Evolutionary conservation across 2,113 vertebrate genomes (phyloP).

Genomic region (Solea solea): DNA sequence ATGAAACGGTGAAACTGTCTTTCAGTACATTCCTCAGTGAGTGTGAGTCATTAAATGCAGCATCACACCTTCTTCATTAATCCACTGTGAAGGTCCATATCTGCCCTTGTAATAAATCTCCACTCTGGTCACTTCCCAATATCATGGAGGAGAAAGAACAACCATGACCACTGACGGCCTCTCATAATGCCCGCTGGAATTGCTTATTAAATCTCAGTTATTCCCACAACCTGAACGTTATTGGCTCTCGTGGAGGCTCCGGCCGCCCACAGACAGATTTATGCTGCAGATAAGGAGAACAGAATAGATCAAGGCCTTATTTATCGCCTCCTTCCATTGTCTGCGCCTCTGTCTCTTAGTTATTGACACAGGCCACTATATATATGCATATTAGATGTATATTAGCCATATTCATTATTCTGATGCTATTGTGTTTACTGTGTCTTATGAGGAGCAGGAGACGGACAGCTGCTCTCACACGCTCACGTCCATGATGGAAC

Average conservation of each 20-base stretch:
- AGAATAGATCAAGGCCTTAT: constrained; percentile 48
- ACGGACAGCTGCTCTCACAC: constrained; percentile 48
- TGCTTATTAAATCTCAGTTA: constrained; percentile 60
- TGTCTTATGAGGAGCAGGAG: constrained; percentile 55
- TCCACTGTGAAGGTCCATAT: constrained; percentile 13
- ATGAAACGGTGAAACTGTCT: neutral
- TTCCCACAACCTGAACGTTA: constrained; percentile 58
- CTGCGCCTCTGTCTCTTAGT: constrained; percentile 19
- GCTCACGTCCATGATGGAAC: constrained; percentile 22
- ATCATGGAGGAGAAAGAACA: constrained; percentile 30
- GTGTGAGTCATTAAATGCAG: constrained; percentile 30
- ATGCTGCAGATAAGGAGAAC: constrained; percentile 38
- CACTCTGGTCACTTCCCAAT: constrained; percentile 37
- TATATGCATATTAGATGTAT: constrained; percentile 68
- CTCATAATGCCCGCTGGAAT: constrained; percentile 45
- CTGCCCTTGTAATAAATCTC: constrained; percentile 42
- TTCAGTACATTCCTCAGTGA: neutral
- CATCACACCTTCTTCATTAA: constrained; percentile 27
- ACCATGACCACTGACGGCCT: constrained; percentile 25
- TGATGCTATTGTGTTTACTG: constrained; percentile 46
- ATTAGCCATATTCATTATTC: constrained; percentile 66
- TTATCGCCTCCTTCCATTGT: constrained; percentile 44
- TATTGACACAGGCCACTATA: constrained; percentile 55
- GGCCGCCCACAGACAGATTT: constrained; percentile 41
- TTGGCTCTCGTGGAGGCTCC: constrained; percentile 29